These are phyloP conservation scores for Macropodus opercularis DNA, from an alignment of 2,797 vertebrate species.

Conservation along the genomic window DNA sequence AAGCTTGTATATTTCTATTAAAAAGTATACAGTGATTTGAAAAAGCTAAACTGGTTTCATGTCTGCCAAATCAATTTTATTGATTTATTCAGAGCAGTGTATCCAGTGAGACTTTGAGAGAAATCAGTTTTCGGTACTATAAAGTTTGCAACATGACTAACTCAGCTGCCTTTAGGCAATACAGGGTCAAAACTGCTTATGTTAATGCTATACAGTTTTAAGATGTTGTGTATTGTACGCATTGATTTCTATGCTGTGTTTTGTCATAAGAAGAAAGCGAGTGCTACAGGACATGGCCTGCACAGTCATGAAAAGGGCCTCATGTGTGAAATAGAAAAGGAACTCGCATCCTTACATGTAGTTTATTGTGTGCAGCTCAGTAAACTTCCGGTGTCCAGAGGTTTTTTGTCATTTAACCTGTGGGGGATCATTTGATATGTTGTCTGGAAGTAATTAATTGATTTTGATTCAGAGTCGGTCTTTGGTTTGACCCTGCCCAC, in stretches of 20 bases:
- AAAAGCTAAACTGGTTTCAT: too few relatives aligned
- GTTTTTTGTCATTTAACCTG: not conserved
- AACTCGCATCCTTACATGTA: not conserved
- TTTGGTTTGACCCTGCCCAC: not conserved
- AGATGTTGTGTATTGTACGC: not conserved
- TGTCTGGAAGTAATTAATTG: conserved; percentile 9
- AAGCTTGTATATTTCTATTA: too few relatives aligned
- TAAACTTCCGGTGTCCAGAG: not conserved
- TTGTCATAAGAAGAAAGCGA: not conserved
- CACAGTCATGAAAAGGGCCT: conserved; percentile 5
- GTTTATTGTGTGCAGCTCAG: not conserved
- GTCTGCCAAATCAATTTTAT: not conserved
- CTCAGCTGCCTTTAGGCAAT: not conserved
- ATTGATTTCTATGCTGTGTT: not conserved
- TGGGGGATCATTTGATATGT: not conserved
- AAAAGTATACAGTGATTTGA: too few relatives aligned
- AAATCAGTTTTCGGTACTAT: not conserved
- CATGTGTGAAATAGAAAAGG: not conserved
- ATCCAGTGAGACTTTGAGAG: not conserved
- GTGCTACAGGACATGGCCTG: not conserved
- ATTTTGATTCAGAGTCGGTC: not conserved
- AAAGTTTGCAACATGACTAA: not conserved
- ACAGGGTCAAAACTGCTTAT: not conserved
- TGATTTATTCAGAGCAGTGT: not conserved
- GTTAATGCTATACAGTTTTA: not conserved